Evolutionary conservation across 2,888 invertebrate genomes (phyloP), one percentile per base, ranked within the genome.

Genomic region (Brachyptera putata): DNA sequence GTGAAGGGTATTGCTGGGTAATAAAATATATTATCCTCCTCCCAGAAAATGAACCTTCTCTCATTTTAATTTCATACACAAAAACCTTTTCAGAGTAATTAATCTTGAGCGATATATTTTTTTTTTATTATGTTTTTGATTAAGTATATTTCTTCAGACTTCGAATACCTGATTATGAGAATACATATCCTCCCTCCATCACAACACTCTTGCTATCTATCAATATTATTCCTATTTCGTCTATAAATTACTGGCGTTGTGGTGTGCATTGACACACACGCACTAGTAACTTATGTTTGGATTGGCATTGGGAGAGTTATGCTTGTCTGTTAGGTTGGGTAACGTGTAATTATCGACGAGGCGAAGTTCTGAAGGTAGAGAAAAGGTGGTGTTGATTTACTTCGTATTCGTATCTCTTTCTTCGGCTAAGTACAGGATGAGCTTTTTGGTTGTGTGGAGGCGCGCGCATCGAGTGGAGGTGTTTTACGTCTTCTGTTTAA

Each of bases 81-180:
- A 53, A 18, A 21, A 21, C 43, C 11, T n/a, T 46, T 36, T 53
- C 36, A 16, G 49, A n/a, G 57, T 61, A 50, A 61, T 61, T 61
- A 61, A 61, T 61, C 60, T 57, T 57, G 21, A 18, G 46, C 37
- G 22, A 18, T 49, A 56, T 18, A 56, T 43, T 55, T 55, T 53
- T 56, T 56, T 57, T 57, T 53, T 30, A 41, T 18, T 59, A 55
- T 55, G 53, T 55, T 59, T 30, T 41, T 30, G 43, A 36, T 36
- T 53, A 36, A 53, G 53, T 36, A 53, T 53, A 34, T 50, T n/a
- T 48, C 49, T 50, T n/a, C n/a, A n/a, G n/a, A n/a, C n/a, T n/a
- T n/a, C n/a, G n/a, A n/a, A n/a, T n/a, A 50, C 30, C 53, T 53
- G 53, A 53, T 53, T 53, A 53, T 43, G 21, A 43, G 36, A 34